phyloP scores from a whole-genome alignment of 2,113 vertebrate species.

The Megaceryle torquata region DNA sequence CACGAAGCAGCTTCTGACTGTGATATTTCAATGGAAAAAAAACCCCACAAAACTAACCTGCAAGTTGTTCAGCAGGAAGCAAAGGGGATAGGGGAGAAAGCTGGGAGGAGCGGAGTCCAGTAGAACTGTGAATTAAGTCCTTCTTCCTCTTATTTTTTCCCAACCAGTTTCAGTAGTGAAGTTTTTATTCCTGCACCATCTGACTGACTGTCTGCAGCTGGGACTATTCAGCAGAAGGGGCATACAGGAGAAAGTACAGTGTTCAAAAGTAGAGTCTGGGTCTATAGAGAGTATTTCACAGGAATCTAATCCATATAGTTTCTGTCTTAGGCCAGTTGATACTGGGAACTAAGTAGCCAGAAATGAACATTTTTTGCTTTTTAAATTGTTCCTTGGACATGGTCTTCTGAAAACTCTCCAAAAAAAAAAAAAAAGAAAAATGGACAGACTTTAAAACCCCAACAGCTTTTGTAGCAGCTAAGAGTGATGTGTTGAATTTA shows the following conservation, averaged over 20 bases:
- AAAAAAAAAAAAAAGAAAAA: not conserved
- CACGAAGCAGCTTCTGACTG: not conserved
- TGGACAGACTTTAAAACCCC: not conserved
- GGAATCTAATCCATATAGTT: not conserved
- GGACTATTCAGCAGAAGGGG: not conserved
- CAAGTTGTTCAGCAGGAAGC: not conserved
- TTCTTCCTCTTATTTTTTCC: not conserved
- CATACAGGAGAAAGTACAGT: accelerated
- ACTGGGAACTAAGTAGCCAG: not conserved
- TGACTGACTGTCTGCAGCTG: not conserved
- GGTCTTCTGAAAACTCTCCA: not conserved
- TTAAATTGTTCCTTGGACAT: not conserved
- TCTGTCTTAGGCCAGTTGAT: not conserved
- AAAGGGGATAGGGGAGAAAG: not conserved
- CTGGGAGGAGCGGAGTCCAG: not conserved
- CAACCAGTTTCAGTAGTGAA: not conserved
- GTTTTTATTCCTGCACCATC: not conserved
- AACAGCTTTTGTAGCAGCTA: not conserved
- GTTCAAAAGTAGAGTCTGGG: not conserved
- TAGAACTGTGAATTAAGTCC: not conserved
- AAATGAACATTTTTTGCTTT: not conserved
- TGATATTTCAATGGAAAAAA: not conserved
- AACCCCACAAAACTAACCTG: not conserved
- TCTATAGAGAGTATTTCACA: not conserved
- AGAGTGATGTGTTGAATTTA: not conserved